Conservation (phyloP, 2,797 vertebrate species). For the Anguilla pacifica region DNA sequence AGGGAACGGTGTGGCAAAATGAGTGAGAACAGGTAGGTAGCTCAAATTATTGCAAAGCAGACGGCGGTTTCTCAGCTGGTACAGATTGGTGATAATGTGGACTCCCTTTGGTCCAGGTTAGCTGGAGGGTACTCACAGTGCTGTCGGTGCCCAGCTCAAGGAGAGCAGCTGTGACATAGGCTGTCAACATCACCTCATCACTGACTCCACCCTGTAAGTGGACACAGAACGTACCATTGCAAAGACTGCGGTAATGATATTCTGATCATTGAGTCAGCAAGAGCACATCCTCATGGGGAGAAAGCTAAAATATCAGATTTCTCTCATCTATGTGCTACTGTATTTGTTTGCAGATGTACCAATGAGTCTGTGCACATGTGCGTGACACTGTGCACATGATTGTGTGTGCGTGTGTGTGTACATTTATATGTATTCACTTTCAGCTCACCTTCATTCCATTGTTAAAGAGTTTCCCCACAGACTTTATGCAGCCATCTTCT, state of each 20-base stretch:
- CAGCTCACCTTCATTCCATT: constrained; percentile 76
- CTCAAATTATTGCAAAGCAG: not conserved
- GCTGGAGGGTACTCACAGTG: not conserved
- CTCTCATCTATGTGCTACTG: too few relatives aligned
- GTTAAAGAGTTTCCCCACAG: constrained; percentile 78
- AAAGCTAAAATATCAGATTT: too few relatives aligned
- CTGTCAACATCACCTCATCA: constrained; percentile 7
- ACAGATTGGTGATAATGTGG: not conserved
- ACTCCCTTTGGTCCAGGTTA: not conserved
- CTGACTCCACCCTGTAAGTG: not conserved
- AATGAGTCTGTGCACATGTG: too few relatives aligned
- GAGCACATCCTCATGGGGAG: not conserved
- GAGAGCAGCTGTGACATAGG: not conserved
- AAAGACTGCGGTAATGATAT: not conserved
- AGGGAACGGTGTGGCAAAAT: too few relatives aligned
- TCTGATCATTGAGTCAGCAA: too few relatives aligned
- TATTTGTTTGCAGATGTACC: too few relatives aligned
- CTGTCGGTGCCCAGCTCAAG: not conserved
- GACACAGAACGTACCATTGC: not conserved
- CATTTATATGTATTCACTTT: not conserved
- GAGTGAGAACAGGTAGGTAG: too few relatives aligned
- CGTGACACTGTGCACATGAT: not conserved
- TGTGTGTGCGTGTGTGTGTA: not conserved
- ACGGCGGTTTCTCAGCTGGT: too few relatives aligned
- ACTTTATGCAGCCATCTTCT: constrained; percentile 74